Percentiles rank a stretch among this genome's conserved stretches.
These are phyloP conservation scores for Macquaria ambigua DNA, from an alignment of 2,113 vertebrate species.

Conservation along the genomic window DNA sequence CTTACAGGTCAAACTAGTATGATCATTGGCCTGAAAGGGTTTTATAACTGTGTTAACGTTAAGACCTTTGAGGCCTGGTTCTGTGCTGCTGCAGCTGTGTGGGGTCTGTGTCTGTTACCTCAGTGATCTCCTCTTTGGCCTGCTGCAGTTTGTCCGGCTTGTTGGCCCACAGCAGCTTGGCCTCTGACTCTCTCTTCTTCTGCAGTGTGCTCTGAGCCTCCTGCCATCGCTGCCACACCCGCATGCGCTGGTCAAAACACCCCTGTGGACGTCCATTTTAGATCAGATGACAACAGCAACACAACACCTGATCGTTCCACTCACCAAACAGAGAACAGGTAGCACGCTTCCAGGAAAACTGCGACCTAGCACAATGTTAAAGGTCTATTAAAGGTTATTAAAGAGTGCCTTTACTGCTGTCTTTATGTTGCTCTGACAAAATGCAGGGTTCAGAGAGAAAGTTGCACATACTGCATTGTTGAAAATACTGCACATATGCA, in stretches of 20 bases:
- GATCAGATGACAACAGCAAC: slow-evolving; percentile 6
- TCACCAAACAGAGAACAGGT: not conserved
- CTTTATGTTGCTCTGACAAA: not conserved
- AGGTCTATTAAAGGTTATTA: not conserved
- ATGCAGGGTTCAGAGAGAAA: not conserved
- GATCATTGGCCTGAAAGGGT: not conserved
- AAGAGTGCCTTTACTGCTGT: not conserved
- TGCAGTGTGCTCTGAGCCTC: slow-evolving; percentile 93
- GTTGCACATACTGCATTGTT: not conserved
- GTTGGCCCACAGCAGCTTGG: slow-evolving; percentile 96
- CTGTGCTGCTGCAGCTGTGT: not conserved
- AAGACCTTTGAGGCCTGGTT: not conserved
- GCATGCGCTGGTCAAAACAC: slow-evolving; percentile 96
- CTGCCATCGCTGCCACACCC: slow-evolving; percentile 97
- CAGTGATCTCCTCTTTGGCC: slow-evolving; percentile 94
- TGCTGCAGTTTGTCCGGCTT: slow-evolving; percentile 97
- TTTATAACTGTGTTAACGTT: not conserved
- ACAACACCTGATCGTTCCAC: not conserved
- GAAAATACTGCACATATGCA: not conserved
- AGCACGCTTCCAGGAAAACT: not conserved
- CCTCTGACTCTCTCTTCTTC: slow-evolving; percentile 96
- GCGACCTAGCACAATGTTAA: not conserved
- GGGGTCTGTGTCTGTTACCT: slow-evolving; percentile 81
- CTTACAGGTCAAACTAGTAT: not conserved
- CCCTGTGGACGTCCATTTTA: slow-evolving; percentile 79